phyloP scores from a whole-genome alignment of 2,113 vertebrate species.

The Lagopus muta region DNA sequence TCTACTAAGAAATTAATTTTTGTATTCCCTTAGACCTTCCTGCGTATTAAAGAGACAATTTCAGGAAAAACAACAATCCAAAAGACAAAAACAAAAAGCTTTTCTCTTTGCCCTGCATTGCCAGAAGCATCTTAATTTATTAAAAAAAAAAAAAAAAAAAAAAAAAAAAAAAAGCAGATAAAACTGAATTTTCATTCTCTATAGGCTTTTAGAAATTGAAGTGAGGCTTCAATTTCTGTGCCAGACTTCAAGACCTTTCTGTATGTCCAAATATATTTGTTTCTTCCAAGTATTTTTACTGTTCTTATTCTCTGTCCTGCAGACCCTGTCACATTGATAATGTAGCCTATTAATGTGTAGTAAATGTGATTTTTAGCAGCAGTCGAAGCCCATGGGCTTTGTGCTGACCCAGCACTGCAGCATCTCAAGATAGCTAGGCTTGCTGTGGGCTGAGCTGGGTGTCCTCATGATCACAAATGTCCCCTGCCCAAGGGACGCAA shows the following conservation, averaged over 20 bases:
- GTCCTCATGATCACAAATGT: neutral
- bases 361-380: neutral
- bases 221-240: neutral
- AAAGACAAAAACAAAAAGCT: neutral
- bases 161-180: neutral
- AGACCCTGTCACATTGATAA: neutral
- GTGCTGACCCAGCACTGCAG: neutral
- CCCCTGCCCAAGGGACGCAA: rapidly evolving
- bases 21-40: neutral
- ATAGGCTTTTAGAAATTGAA: neutral
- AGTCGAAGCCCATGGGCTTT: neutral
- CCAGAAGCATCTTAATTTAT: neutral
- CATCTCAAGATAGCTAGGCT: neutral
- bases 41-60: neutral
- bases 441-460: neutral
- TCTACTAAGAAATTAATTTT: neutral
- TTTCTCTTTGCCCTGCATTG: neutral
- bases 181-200: neutral
- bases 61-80: neutral
- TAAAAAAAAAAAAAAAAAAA: neutral
- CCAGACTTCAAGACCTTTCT: neutral
- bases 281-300: neutral
- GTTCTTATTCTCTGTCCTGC: neutral
- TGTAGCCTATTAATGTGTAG: neutral
- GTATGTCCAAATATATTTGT: neutral